Conservation (phyloP, 2,797 vertebrate genomes). For the Lepidocolaptes lacrymiger region DNA sequence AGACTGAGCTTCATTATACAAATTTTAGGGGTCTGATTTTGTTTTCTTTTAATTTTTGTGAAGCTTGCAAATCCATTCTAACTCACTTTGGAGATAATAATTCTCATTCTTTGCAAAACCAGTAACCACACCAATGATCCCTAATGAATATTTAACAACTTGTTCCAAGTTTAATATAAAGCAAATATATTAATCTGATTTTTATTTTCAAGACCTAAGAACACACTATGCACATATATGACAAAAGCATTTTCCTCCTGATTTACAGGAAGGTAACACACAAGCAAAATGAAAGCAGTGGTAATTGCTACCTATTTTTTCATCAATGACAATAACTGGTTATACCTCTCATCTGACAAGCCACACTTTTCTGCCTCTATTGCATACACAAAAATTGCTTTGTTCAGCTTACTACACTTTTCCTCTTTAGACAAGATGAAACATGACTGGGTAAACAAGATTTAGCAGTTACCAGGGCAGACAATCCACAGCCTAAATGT, state of each 20-base stretch:
- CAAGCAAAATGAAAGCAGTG: neutral
- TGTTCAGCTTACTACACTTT: neutral
- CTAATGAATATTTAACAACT: neutral
- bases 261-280: neutral
- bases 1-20: neutral
- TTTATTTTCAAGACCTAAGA: neutral
- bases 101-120: neutral
- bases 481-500: neutral
- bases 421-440: neutral
- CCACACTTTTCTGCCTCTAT: neutral
- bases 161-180: neutral
- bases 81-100: neutral
- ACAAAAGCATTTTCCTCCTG: neutral
- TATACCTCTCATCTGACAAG: neutral
- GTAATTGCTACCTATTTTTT: neutral
- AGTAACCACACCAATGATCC: neutral
- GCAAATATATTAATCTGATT: neutral
- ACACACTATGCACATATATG: fast-evolving
- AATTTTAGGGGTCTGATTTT: neutral
- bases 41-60: neutral
- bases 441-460: neutral
- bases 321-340: neutral
- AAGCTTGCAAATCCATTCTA: neutral
- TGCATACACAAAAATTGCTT: neutral
- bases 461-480: neutral